Conservation (phyloP, 1,140 invertebrate species). For the Diorhabda sublineata region DNA sequence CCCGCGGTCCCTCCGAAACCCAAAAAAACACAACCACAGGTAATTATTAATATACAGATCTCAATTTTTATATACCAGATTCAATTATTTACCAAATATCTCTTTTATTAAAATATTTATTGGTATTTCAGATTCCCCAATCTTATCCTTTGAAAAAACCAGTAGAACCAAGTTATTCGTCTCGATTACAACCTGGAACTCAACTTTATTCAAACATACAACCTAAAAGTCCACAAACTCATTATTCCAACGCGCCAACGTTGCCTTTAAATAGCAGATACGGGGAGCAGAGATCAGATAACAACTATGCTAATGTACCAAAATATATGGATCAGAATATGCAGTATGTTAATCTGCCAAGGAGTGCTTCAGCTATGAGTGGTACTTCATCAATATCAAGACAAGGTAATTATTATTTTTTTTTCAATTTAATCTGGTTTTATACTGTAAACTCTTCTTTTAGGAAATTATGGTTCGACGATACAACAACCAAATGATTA, state of each 20-base stretch:
- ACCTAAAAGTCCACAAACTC: conserved; percentile 20
- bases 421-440: neutral
- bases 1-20: conserved; percentile 77
- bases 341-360: conserved; percentile 26
- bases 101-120: neutral
- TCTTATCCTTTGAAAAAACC: conserved; percentile 45
- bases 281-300: conserved; percentile 19
- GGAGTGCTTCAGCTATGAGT: conserved; percentile 28
- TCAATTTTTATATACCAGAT: conserved; percentile 3
- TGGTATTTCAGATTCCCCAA: conserved; percentile 39
- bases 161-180: conserved; percentile 48
- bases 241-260: conserved; percentile 31
- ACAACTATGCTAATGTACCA: conserved; percentile 36
- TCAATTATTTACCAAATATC: neutral
- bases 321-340: conserved; percentile 21
- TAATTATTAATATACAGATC: conserved; percentile 35
- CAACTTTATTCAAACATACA: conserved; percentile 39
- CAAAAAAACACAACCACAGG: conserved; percentile 67
- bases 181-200: conserved; percentile 40
- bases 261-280: conserved; percentile 19
- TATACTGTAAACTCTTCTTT: neutral
- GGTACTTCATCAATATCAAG: conserved; percentile 26
- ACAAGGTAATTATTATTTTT: conserved; percentile 18
- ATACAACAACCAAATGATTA: conserved; percentile 11
- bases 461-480: conserved; percentile 18